Base-by-base conservation (phyloP, 2,113 vertebrate species). In the Lichenostomus cassidix region DNA sequence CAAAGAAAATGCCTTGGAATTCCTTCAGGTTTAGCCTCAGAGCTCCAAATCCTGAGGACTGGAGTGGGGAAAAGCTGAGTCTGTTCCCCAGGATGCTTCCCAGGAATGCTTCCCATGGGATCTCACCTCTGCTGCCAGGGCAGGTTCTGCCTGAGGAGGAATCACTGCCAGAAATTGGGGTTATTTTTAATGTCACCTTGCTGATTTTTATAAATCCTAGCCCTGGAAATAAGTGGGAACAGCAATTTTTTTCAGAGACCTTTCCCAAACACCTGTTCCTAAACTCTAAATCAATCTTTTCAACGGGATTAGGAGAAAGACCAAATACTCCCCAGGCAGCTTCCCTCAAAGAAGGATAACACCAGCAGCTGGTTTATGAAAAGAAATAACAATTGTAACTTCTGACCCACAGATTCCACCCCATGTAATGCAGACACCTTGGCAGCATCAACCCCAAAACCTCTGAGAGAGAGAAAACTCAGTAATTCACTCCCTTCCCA, bases 391-490 rank as follows among this genome's bases (percentile, higher is more conserved):
- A 85, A 11, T 7, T 31, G 11, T 7, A 39, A 22, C 33, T 73
- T 28, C 33, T 25, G 19, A 14, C 37, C 35, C 33, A 5, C 11
- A 15, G 41, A 49, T 44, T 33, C 35, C 64, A 15, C 33, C 28
- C 20, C 33, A 19, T 8, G n/a, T 47, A 35, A 70, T 0, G 1
- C 24, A 37, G 35, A 20, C 3, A 55, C 15, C 9, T 12, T 10
- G 16, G 84, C n/a, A 52, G 31, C 37, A 47, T 10, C 4, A 1
- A 14, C 41, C 37, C 31, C 59, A 69, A 77, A 49, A 67, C 4
- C 64, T 46, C 23, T 4, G 27, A 33, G 8, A 83, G 56, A 37
- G 14, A 37, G 8, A 69, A 44, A 69, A 78, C 28, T 49, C 0
- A 0, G 4, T 22, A 64, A 73, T 60, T 24, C 29, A 29, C 3